phyloP scores from a whole-genome alignment of 1,140 invertebrate species.

The Drosophila arawakana region DNA sequence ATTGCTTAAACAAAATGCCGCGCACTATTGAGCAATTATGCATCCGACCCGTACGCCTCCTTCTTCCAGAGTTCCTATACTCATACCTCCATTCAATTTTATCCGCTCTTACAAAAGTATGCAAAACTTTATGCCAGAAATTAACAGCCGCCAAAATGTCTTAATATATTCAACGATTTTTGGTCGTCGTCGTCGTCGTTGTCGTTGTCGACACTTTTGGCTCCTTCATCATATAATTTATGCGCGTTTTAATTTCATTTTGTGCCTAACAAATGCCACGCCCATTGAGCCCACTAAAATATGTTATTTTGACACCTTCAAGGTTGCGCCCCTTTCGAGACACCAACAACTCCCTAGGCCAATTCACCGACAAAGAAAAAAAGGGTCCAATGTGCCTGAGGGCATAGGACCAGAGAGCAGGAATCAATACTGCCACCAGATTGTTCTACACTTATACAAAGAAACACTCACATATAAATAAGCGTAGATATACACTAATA shows the following conservation, averaged over 20 bases:
- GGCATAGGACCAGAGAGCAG: conserved; percentile 4
- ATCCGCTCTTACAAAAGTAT: conserved; percentile 25
- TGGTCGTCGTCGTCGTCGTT: conserved; percentile 31
- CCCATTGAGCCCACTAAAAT: conserved; percentile 53
- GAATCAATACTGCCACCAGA: conserved; percentile 37
- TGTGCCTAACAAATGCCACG: conserved; percentile 73
- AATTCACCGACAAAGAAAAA: conserved; percentile 9
- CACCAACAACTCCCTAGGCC: conserved; percentile 17
- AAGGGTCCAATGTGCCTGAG: conserved; percentile 10
- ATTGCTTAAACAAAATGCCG: conserved; percentile 75
- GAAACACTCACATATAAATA: no score
- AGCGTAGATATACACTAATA: no score
- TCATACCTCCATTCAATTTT: background rate
- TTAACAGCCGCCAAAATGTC: conserved; percentile 63
- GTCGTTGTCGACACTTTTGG: conserved; percentile 29
- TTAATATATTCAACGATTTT: conserved; percentile 77
- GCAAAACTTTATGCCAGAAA: conserved; percentile 56
- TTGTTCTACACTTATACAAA: conserved; percentile 28
- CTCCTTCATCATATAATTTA: conserved; percentile 69
- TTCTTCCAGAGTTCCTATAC: no score
- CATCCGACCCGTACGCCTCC: background rate
- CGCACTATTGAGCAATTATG: conserved; percentile 77
- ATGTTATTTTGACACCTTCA: conserved; percentile 83
- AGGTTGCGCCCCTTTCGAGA: conserved; percentile 61
- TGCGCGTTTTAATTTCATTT: conserved; percentile 82